phyloP scores from a whole-genome alignment of 37 sponge, comb jelly and placozoan species.

The Aphrocallistes beatrix region DNA sequence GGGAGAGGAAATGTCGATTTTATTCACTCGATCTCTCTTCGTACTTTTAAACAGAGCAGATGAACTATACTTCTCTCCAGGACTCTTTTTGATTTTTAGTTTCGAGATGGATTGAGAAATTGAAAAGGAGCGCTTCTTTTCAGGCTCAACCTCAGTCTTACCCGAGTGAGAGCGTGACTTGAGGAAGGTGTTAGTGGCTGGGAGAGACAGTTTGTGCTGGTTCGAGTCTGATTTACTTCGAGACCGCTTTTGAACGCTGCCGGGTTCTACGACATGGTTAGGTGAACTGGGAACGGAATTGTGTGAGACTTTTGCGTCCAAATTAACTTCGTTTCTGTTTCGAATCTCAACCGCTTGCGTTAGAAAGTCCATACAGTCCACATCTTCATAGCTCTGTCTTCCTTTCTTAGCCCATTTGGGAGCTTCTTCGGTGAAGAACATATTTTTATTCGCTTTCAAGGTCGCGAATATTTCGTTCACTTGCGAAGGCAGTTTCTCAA shows the following conservation, averaged over 20 bases:
- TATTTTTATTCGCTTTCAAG: not conserved
- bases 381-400: not conserved
- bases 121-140: not conserved
- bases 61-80: no score
- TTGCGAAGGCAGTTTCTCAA: not conserved
- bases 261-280: not conserved
- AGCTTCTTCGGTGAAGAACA: not conserved
- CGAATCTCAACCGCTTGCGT: not conserved
- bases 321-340: not conserved
- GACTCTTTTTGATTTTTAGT: not conserved
- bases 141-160: not conserved
- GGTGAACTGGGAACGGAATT: not conserved
- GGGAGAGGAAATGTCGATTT: not conserved
- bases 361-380: conserved; percentile 14
- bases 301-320: not conserved
- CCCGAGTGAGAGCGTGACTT: not conserved
- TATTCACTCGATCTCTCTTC: not conserved
- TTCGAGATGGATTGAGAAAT: not conserved
- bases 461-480: not conserved
- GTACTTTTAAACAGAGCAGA: not conserved
- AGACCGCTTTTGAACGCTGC: not conserved
- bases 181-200: not conserved
- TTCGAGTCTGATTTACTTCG: not conserved
- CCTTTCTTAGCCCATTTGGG: not conserved
- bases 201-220: not conserved